phyloP scores from a whole-genome alignment of 2,888 invertebrate species.

The Caenorhabditis sp. region DNA sequence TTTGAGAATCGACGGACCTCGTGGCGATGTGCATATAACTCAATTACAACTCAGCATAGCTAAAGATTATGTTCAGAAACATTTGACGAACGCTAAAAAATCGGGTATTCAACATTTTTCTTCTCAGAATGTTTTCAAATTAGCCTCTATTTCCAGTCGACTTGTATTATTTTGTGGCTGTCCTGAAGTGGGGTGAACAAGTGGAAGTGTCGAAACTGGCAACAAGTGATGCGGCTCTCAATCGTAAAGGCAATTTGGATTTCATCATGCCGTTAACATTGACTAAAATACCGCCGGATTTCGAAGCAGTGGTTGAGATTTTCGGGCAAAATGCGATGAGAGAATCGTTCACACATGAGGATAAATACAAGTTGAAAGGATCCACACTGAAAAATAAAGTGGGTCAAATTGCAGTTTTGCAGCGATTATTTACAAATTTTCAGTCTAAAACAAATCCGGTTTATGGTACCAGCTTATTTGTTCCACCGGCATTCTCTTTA shows the following conservation, averaged over 20 bases:
- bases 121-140: too few species aligned
- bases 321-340: slow-evolving; percentile 76
- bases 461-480: background rate
- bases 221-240: slow-evolving; percentile 74
- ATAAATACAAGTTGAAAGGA: slow-evolving; percentile 78
- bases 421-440: too few species aligned
- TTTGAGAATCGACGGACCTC: slow-evolving; percentile 49
- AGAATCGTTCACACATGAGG: slow-evolving; percentile 83
- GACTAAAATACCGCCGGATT: slow-evolving; percentile 85
- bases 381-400: slow-evolving; percentile 33
- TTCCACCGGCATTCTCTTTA: background rate
- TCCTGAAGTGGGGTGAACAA: slow-evolving; percentile 74
- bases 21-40: slow-evolving; percentile 79
- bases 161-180: slow-evolving; percentile 75
- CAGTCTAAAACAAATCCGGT: too few species aligned
- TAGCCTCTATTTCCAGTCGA: slow-evolving; percentile 19
- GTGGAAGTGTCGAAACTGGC: slow-evolving; percentile 76
- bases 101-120: background rate
- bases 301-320: slow-evolving; percentile 81
- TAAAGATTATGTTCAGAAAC: slow-evolving; percentile 78
- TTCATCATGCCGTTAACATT: slow-evolving; percentile 76
- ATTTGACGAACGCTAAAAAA: slow-evolving; percentile 75
- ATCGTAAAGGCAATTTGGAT: slow-evolving; percentile 72
- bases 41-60: slow-evolving; percentile 84
- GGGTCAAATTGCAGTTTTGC: too few species aligned